A percentile compares a stretch with the other conserved stretches of the same genome.
Conservation (phyloP, 2,113 vertebrate genomes). For the Ranitomeya variabilis region DNA sequence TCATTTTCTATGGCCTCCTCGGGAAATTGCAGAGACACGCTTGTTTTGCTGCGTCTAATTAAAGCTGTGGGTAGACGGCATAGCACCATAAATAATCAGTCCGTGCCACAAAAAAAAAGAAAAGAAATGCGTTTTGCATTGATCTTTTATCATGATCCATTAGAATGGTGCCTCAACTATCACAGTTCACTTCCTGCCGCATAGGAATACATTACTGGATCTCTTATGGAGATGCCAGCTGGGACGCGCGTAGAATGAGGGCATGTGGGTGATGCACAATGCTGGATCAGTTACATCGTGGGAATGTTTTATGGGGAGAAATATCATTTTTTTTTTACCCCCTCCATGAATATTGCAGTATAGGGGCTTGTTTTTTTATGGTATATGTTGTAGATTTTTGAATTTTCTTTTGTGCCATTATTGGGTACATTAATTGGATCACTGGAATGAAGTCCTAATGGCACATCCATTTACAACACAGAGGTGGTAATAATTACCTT, state of each 20-base stretch:
- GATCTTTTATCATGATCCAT: conserved; percentile 38
- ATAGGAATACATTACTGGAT: conserved; percentile 6
- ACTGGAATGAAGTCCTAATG: too few species aligned
- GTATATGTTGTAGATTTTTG: too few species aligned
- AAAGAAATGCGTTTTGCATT: conserved; percentile 39
- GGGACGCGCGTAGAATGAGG: neutral
- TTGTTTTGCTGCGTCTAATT: conserved; percentile 48
- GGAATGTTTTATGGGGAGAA: neutral
- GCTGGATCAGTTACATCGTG: neutral
- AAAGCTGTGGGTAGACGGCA: conserved; percentile 33
- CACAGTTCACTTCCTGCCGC: neutral
- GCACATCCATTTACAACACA: too few species aligned
- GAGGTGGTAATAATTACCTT: too few species aligned
- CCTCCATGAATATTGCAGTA: too few species aligned
- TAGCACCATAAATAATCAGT: conserved; percentile 48
- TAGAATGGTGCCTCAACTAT: conserved; percentile 2
- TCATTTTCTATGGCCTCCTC: conserved; percentile 22
- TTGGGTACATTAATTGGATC: too few species aligned
- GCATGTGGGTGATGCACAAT: neutral
- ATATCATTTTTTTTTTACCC: too few species aligned
- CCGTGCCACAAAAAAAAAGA: neutral
- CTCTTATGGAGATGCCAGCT: neutral
- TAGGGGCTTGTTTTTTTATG: too few species aligned
- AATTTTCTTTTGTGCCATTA: too few species aligned
- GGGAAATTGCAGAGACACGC: conserved; percentile 42